Conservation (phyloP, 2,888 invertebrate genomes). For the Synanthedon vespiformis region DNA sequence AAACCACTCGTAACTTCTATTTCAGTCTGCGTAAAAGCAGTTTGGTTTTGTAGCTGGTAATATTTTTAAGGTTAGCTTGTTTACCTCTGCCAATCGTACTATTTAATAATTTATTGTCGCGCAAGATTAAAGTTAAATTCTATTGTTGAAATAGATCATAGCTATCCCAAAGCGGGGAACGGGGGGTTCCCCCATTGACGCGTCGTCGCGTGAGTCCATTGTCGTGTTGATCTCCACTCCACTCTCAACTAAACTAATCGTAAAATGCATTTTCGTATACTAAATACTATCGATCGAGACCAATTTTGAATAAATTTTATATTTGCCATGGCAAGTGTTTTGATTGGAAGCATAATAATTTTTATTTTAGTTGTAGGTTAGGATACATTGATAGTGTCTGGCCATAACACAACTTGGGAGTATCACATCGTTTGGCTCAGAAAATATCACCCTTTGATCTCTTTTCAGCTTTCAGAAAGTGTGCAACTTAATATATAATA, state of each 20-base stretch:
- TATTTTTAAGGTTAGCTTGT: slow-evolving; percentile 63
- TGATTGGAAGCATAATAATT: slow-evolving; percentile 64
- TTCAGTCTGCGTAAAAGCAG: slow-evolving; percentile 51
- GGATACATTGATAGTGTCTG: slow-evolving; percentile 70
- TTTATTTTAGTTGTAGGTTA: slow-evolving; percentile 65
- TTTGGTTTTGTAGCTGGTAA: slow-evolving; percentile 69
- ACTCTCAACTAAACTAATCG: slow-evolving; percentile 1
- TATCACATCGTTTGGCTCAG: slow-evolving; percentile 71
- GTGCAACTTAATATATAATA: slow-evolving; percentile 53
- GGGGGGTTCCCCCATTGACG: slow-evolving; percentile 20
- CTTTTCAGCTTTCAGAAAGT: slow-evolving; percentile 70
- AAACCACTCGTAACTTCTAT: slow-evolving; percentile 53
- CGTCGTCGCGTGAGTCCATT: slow-evolving; percentile 12
- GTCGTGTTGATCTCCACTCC: slow-evolving; percentile 15
- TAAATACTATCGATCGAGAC: slow-evolving; percentile 47
- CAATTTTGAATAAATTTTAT: slow-evolving; percentile 56
- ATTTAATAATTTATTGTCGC: slow-evolving; percentile 68
- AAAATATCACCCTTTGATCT: slow-evolving; percentile 69
- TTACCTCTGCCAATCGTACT: slow-evolving; percentile 70
- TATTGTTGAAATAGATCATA: slow-evolving; percentile 68
- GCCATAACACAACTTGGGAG: slow-evolving; percentile 69
- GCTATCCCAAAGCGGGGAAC: slow-evolving; percentile 45
- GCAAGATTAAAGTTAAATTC: slow-evolving; percentile 43
- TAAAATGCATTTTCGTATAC: slow-evolving; percentile 1
- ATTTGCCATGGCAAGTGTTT: slow-evolving; percentile 64